These are phyloP conservation scores for Diarsia brunnea DNA, from an alignment of 2,888 invertebrate species.

Conservation along the genomic window DNA sequence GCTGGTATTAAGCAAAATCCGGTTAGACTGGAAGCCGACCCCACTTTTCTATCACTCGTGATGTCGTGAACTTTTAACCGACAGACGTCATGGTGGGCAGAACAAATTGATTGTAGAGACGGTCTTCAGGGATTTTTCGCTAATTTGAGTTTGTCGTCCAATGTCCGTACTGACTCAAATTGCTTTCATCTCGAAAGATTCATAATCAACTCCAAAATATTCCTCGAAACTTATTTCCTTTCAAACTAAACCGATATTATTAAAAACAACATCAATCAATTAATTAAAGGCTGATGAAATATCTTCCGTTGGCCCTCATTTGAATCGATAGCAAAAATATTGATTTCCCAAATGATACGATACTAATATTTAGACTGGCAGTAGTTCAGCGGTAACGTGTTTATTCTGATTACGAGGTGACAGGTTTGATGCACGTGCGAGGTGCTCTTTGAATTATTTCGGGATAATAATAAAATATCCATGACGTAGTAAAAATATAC, in stretches of 20 bases:
- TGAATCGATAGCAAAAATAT: constrained; percentile 22
- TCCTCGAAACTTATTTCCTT: too few species aligned
- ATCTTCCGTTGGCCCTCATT: constrained; percentile 23
- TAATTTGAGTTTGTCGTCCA: too few species aligned
- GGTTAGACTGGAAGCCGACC: neutral
- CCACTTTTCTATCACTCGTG: too few species aligned
- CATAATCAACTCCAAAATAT: too few species aligned
- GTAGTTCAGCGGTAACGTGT: neutral
- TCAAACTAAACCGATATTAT: too few species aligned
- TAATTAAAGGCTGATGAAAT: neutral
- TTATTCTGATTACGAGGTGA: constrained; percentile 14
- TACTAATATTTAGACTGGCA: constrained; percentile 36
- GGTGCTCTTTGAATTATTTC: constrained; percentile 10
- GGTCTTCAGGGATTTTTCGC: too few species aligned
- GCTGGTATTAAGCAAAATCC: neutral
- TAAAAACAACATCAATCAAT: constrained; percentile 18
- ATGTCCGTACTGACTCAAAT: too few species aligned
- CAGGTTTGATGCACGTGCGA: constrained; percentile 17
- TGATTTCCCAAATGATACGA: constrained; percentile 14
- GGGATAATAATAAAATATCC: neutral
- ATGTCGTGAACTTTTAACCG: too few species aligned
- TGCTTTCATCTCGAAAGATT: too few species aligned
- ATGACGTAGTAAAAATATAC: too few species aligned
- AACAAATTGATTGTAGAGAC: too few species aligned
- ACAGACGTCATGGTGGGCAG: too few species aligned